Percentiles rank a stretch among this genome's conserved stretches.
Conservation (phyloP, 2,113 vertebrate species). For the Ophiodon elongatus region DNA sequence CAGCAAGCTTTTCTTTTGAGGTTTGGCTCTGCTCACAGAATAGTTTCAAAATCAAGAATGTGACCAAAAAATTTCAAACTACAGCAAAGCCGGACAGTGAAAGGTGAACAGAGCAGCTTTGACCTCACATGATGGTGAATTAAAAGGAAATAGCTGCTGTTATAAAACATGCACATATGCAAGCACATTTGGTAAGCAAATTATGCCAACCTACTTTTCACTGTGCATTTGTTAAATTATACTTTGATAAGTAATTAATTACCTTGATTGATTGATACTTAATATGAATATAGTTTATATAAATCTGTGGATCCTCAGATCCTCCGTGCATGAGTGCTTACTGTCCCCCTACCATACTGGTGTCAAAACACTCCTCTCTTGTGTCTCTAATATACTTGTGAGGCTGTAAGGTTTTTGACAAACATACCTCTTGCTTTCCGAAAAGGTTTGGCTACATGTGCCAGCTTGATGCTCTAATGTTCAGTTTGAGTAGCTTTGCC, state of each 20-base stretch:
- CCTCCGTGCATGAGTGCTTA: not conserved
- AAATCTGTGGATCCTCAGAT: not conserved
- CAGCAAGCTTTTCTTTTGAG: constrained; percentile 22
- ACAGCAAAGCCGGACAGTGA: not conserved
- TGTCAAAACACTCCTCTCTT: not conserved
- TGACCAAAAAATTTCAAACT: not conserved
- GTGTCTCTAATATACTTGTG: not conserved
- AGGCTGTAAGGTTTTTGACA: not conserved
- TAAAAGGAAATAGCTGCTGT: not conserved
- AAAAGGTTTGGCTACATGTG: not conserved
- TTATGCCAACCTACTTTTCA: not conserved
- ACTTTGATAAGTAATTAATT: not conserved
- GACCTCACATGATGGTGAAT: not conserved
- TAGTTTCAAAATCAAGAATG: constrained; percentile 36
- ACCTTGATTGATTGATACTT: not conserved
- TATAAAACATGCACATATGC: not conserved
- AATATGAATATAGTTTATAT: not conserved
- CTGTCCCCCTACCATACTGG: not conserved
- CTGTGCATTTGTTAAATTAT: not conserved
- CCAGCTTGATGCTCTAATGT: not conserved
- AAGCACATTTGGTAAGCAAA: not conserved
- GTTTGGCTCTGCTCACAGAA: constrained; percentile 30
- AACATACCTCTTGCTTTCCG: not conserved
- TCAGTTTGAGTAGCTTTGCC: not conserved
- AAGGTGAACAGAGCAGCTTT: constrained; percentile 4